These are phyloP conservation scores for Patella ulyssiponensis DNA, from an alignment of 2,888 invertebrate species.

Conservation along the genomic window DNA sequence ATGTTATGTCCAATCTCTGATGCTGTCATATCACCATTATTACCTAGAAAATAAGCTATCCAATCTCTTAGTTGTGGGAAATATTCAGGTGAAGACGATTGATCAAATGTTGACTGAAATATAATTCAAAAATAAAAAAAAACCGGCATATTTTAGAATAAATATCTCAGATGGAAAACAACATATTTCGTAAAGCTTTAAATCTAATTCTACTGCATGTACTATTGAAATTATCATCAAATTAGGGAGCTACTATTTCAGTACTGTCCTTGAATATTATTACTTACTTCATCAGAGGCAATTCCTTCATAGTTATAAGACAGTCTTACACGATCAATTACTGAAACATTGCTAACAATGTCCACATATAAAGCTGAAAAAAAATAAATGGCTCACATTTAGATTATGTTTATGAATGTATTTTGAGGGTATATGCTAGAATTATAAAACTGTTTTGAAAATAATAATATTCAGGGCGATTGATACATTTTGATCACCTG, in stretches of 20 bases:
- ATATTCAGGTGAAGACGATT: conserved; percentile 48
- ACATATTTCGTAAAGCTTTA: not conserved
- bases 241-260: too few species aligned
- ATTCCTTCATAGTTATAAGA: conserved; percentile 66
- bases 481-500: too few species aligned
- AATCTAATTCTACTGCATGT: too few species aligned
- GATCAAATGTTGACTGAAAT: conserved; percentile 51
- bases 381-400: not conserved
- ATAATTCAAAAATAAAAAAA: not conserved
- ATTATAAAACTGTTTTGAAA: not conserved
- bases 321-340: conserved; percentile 67
- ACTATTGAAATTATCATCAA: too few species aligned
- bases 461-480: not conserved
- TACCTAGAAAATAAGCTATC: conserved; percentile 65
- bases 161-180: too few species aligned
- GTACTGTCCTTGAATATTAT: not conserved
- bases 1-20: conserved; percentile 68
- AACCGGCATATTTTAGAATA: not conserved
- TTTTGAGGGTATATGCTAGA: too few species aligned
- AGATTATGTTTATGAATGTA: not conserved
- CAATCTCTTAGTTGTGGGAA: conserved; percentile 61
- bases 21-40: conserved; percentile 70
- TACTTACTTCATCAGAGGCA: conserved; percentile 49
- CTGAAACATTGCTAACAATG: conserved; percentile 65
- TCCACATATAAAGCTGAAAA: conserved; percentile 69